Conservation (phyloP, 2,797 vertebrate species). For the Potorous gilbertii region DNA sequence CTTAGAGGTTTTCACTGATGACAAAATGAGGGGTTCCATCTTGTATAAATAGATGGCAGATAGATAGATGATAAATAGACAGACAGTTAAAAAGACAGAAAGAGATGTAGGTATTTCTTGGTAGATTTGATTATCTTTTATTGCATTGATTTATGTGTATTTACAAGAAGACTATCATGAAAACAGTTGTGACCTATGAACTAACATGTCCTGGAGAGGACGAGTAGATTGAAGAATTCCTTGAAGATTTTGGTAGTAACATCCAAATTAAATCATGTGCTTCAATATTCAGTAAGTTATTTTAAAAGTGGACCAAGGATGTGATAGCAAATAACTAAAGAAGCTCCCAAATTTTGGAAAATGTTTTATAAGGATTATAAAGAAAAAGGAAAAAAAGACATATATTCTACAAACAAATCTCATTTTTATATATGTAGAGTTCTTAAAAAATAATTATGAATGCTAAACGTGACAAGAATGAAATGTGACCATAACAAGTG, state of each 20-base stretch:
- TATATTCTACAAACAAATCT: not conserved
- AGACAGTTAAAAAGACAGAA: not conserved
- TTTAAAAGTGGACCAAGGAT: not conserved
- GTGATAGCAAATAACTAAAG: not conserved
- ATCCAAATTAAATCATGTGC: not conserved
- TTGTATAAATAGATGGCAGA: not conserved
- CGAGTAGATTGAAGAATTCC: not conserved
- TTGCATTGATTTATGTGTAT: not conserved
- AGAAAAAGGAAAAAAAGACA: not conserved
- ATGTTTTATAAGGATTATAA: not conserved
- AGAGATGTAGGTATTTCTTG: not conserved
- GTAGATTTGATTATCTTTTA: not conserved
- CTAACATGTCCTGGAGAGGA: not conserved
- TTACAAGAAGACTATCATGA: not conserved
- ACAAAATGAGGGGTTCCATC: not conserved
- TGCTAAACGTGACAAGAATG: not conserved
- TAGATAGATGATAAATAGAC: no score
- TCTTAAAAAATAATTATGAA: not conserved
- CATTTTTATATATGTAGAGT: not conserved
- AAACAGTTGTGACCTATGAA: not conserved
- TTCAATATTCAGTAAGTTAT: not conserved
- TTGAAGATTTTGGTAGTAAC: not conserved
- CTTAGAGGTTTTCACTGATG: not conserved
- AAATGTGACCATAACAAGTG: not conserved
- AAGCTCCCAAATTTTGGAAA: not conserved